Evolutionary conservation across 2,113 vertebrate species (phyloP).

Genomic region (Oryzias woworae): DNA sequence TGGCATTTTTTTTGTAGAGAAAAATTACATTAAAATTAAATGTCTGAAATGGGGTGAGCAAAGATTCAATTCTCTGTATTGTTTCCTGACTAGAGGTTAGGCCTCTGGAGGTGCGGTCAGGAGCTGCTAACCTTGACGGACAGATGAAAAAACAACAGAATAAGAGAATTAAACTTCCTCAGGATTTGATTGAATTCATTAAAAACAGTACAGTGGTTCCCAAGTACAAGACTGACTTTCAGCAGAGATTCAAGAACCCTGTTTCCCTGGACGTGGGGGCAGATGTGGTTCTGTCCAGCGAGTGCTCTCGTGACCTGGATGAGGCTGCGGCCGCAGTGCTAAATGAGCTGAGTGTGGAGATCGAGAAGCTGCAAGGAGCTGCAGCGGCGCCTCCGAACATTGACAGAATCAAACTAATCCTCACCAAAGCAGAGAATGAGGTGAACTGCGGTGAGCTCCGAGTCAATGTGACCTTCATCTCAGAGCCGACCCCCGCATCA

Average conservation of each 20-base stretch:
- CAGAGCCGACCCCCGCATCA: neutral
- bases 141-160: slow-evolving; percentile 26
- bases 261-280: slow-evolving; percentile 43
- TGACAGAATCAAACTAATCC: slow-evolving; percentile 40
- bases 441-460: slow-evolving; percentile 30
- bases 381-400: slow-evolving; percentile 27
- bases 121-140: slow-evolving; percentile 13
- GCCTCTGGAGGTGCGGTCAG: slow-evolving; percentile 17
- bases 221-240: slow-evolving; percentile 48
- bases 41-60: too few species aligned
- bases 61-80: too few species aligned
- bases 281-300: slow-evolving; percentile 55
- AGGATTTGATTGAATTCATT: slow-evolving; percentile 40
- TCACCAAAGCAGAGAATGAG: slow-evolving; percentile 19
- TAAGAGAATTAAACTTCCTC: slow-evolving; percentile 18
- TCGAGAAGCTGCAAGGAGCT: slow-evolving; percentile 28
- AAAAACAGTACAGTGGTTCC: slow-evolving; percentile 27
- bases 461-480: slow-evolving; percentile 45
- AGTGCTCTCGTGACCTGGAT: slow-evolving; percentile 53
- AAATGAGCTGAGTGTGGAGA: slow-evolving; percentile 39
- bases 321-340: slow-evolving; percentile 40
- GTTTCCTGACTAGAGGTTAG: too few species aligned
- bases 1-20: too few species aligned
- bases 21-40: too few species aligned
- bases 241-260: slow-evolving; percentile 44